Conservation (phyloP, 2,113 vertebrate genomes). For the Oxygymnocypris stewartii region DNA sequence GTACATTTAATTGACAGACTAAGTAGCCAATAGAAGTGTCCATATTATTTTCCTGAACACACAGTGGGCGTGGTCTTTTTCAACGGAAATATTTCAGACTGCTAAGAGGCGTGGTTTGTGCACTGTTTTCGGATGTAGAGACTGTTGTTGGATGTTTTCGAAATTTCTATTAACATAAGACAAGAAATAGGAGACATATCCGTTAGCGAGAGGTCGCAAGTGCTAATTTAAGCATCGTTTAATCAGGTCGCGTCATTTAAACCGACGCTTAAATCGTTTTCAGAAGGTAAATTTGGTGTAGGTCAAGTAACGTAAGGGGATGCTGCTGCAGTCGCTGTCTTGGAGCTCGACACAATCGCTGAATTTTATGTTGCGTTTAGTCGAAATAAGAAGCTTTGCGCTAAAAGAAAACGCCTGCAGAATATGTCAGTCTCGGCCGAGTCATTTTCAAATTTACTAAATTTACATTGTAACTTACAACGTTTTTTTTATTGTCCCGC, state of each 20-base stretch:
- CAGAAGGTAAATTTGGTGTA: conserved; percentile 61
- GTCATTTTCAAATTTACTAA: conserved; percentile 60
- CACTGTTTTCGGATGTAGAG: conserved; percentile 36
- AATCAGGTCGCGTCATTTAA: conserved; percentile 70
- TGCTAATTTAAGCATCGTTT: not conserved
- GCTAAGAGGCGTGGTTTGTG: conserved; percentile 35
- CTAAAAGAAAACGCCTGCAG: conserved; percentile 68
- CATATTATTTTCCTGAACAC: not conserved
- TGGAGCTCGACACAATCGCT: conserved; percentile 63
- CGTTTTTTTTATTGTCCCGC: no score
- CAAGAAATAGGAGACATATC: not conserved
- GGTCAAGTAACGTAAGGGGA: conserved; percentile 66
- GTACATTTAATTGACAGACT: not conserved
- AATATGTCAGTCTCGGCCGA: conserved; percentile 70
- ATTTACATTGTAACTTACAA: no score
- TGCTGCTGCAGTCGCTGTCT: conserved; percentile 74
- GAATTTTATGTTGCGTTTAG: conserved; percentile 73
- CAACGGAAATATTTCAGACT: conserved; percentile 39
- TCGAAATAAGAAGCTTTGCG: conserved; percentile 69
- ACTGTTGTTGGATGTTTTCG: not conserved
- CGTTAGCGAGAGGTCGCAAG: not conserved
- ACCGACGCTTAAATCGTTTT: conserved; percentile 69
- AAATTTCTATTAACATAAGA: not conserved
- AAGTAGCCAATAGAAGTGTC: conserved; percentile 25
- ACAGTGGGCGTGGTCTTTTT: conserved; percentile 27